Conservation (phyloP, 1,140 invertebrate genomes). For the Brachionus manjavacas region DNA sequence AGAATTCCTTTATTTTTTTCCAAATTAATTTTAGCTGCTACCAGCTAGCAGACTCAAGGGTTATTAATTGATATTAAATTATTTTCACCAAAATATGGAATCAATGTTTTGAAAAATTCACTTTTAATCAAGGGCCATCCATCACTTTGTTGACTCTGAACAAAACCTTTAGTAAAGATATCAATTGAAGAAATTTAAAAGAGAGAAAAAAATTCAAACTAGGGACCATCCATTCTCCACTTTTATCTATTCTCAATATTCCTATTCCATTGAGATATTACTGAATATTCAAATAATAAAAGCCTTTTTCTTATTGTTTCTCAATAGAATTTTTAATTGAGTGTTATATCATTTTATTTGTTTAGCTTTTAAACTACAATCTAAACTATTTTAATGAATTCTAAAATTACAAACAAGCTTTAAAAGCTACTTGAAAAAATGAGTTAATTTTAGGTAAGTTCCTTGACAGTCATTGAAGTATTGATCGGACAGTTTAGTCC, state of each 20-base stretch:
- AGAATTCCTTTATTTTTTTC: not conserved
- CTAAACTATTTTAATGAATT: not conserved
- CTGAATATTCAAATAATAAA: not conserved
- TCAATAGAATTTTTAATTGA: constrained; percentile 1
- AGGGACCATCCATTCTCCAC: not conserved
- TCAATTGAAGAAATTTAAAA: too few relatives aligned
- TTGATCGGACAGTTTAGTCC: not conserved
- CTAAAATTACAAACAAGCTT: not conserved
- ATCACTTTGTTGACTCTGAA: not conserved
- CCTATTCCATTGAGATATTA: not conserved
- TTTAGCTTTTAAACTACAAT: not conserved
- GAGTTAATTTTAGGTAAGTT: not conserved
- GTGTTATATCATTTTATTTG: not conserved
- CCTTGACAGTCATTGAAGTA: not conserved
- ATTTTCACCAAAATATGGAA: not conserved
- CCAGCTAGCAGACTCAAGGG: not conserved
- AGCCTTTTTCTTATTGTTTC: not conserved
- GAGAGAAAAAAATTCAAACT: not conserved
- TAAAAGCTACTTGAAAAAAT: not conserved
- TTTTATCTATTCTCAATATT: not conserved
- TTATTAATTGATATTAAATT: not conserved
- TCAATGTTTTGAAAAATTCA: not conserved
- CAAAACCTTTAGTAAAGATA: not conserved
- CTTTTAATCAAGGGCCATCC: not conserved
- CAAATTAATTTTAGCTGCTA: not conserved